Percentiles rank a stretch among this genome's conserved stretches.
Conservation (phyloP, 1,140 invertebrate genomes). For the Dolichoris vasculosae region DNA sequence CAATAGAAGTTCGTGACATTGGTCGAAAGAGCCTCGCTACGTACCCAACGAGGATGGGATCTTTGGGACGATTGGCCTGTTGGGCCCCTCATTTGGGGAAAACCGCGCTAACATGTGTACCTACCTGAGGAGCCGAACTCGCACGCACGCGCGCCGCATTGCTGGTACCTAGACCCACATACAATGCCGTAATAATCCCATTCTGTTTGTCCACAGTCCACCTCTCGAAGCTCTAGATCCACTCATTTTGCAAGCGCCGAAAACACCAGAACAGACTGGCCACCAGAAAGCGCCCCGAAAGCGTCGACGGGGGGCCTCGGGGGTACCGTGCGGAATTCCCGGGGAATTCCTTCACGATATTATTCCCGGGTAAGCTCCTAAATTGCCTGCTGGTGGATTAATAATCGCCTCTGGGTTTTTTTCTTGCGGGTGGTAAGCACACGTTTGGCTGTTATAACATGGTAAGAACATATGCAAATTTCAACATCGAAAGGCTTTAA, state of each 20-base stretch:
- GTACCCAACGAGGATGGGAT: neutral
- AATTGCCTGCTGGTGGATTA: slow-evolving; percentile 40
- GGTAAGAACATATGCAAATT: slow-evolving; percentile 4
- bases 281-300: slow-evolving; percentile 20
- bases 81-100: neutral
- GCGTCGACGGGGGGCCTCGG: neutral
- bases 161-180: neutral
- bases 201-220: slow-evolving; percentile 33
- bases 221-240: neutral
- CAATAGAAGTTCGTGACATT: neutral
- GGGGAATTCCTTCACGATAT: neutral
- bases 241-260: neutral
- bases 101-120: neutral
- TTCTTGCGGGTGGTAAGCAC: neutral
- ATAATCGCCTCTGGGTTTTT: slow-evolving; percentile 20
- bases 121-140: neutral
- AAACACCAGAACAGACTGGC: slow-evolving; percentile 28
- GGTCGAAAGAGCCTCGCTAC: neutral
- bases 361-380: neutral
- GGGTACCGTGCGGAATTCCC: neutral
- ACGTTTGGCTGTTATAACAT: neutral
- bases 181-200: slow-evolving; percentile 34
- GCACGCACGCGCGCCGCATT: neutral
- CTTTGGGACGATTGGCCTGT: neutral
- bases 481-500: neutral